Evolutionary conservation across 2,888 invertebrate genomes (phyloP).

Genomic region (Chrysotoxum bicinctum): DNA sequence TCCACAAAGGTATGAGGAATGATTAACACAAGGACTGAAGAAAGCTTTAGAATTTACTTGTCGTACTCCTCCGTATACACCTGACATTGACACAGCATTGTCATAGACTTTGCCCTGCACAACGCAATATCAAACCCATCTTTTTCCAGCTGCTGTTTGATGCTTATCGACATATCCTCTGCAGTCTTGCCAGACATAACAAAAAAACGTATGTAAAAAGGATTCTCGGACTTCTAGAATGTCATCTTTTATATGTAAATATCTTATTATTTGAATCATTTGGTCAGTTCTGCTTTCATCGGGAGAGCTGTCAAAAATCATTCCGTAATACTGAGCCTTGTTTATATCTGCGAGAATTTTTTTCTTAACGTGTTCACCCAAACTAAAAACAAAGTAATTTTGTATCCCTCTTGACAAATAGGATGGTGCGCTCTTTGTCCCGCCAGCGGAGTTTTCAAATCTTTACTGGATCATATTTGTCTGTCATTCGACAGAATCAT

Average conservation of each 20-base stretch:
- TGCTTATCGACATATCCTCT: neutral
- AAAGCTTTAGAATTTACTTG: too few relatives aligned
- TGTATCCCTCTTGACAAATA: too few relatives aligned
- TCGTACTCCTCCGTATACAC: too few relatives aligned
- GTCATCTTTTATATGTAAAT: neutral
- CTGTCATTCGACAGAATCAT: too few relatives aligned
- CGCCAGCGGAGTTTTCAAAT: too few relatives aligned
- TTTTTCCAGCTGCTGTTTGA: neutral
- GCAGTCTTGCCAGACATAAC: neutral
- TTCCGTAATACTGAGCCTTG: neutral
- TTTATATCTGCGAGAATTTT: too few relatives aligned
- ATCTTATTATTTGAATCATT: neutral
- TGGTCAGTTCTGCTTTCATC: neutral
- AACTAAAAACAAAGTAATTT: too few relatives aligned
- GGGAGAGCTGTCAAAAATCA: neutral
- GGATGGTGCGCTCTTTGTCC: too few relatives aligned
- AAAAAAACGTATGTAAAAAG: neutral
- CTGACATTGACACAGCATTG: slow-evolving; percentile 67
- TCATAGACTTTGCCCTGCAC: slow-evolving; percentile 38
- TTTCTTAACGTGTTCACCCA: too few relatives aligned
- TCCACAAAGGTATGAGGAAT: slow-evolving; percentile 3
- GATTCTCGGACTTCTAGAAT: neutral
- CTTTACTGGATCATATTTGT: too few relatives aligned
- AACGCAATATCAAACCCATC: slow-evolving; percentile 46
- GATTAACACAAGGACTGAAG: too few relatives aligned